Conservation (phyloP, 1,140 invertebrate species). For the Anastrepha obliqua region DNA sequence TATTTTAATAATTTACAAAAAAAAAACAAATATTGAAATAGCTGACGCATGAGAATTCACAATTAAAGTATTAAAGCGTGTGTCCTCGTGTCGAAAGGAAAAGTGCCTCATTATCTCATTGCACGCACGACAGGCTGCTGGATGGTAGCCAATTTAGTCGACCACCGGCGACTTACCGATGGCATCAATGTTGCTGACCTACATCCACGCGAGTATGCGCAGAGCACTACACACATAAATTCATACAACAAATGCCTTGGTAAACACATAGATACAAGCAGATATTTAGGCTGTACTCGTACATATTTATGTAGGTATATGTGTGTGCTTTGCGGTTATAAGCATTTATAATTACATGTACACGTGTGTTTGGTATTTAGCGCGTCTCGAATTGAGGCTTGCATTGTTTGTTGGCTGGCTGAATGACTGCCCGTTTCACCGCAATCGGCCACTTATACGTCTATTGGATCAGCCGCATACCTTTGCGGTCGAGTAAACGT, state of each 20-base stretch:
- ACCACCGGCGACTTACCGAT: conserved; percentile 23
- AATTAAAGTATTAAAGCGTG: conserved; percentile 10
- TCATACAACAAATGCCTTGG: not conserved
- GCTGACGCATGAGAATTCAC: not conserved
- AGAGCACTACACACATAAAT: not conserved
- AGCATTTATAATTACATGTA: not conserved
- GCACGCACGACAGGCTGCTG: not conserved
- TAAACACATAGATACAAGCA: too few species aligned
- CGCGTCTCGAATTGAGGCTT: conserved; percentile 9
- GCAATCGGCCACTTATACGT: not conserved
- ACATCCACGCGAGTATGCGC: not conserved
- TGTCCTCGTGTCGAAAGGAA: conserved; percentile 15
- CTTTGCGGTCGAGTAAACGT: not conserved
- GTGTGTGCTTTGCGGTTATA: not conserved
- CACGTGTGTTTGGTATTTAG: not conserved
- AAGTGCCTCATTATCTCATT: conserved; percentile 16
- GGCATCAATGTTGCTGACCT: conserved; percentile 10
- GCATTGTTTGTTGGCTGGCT: not conserved
- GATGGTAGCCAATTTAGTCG: not conserved
- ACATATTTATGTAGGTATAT: not conserved
- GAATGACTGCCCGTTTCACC: not conserved
- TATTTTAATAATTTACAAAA: too few species aligned
- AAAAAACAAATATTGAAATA: not conserved
- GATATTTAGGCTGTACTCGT: not conserved
- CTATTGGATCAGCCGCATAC: not conserved